phyloP scores from a whole-genome alignment of 2,888 invertebrate species.

The Pemphredon lugubris region DNA sequence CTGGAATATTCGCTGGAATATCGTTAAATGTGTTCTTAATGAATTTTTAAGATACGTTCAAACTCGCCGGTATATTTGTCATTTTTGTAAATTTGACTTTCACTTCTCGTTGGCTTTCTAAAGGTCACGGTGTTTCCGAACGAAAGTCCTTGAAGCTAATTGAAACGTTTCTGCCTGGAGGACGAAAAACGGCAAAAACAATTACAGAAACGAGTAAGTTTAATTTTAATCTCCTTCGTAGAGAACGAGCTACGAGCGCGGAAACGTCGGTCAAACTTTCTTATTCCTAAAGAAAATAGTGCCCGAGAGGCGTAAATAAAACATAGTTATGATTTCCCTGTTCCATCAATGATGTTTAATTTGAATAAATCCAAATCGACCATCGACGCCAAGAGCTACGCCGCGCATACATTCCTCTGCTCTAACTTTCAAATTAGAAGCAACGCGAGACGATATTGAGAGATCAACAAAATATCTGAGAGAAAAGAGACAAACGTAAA shows the following conservation, averaged over 20 bases:
- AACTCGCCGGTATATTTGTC: too few relatives aligned
- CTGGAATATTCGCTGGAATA: too few relatives aligned
- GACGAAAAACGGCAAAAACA: conserved; percentile 5
- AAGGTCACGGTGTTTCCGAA: not conserved
- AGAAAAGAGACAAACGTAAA: too few relatives aligned
- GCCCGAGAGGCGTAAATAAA: conserved; percentile 43
- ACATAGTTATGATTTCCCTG: conserved; percentile 36
- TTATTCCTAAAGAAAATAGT: conserved; percentile 26
- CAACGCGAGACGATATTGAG: too few relatives aligned
- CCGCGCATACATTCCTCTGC: too few relatives aligned
- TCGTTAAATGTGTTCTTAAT: too few relatives aligned
- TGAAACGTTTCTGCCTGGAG: conserved; percentile 1
- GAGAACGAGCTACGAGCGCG: conserved; percentile 20
- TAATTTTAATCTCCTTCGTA: conserved; percentile 35
- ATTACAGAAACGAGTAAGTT: conserved; percentile 21
- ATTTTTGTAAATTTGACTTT: conserved; percentile 30
- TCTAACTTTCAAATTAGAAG: too few relatives aligned
- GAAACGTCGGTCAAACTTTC: conserved; percentile 36
- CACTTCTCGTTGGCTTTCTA: conserved; percentile 6
- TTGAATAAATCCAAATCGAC: conserved; percentile 22
- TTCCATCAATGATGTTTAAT: conserved; percentile 24
- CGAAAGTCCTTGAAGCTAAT: not conserved
- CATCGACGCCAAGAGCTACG: not conserved
- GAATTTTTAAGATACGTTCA: too few relatives aligned
- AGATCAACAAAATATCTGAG: too few relatives aligned